Evolutionary conservation across 2,888 invertebrate genomes (phyloP), one percentile per base, ranked within the genome.

Genomic region (Cataglyphis rosenhaueri): DNA sequence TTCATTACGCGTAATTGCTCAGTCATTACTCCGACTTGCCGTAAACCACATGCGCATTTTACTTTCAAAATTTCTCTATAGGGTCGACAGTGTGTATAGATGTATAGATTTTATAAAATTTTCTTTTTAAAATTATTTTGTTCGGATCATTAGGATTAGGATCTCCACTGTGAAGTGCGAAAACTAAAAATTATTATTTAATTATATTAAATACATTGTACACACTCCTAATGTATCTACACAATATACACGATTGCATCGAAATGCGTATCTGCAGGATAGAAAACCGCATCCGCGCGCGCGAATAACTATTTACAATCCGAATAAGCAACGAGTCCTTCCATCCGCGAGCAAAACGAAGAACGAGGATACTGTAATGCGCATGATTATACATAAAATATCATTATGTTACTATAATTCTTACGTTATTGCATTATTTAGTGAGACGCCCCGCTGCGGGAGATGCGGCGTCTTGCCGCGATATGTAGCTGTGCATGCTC

Each of bases 361-460:
- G 70, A 48, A 66, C 61, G 38, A 61, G 21, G 55, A 66, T 21
- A 71, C 85, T 84, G 85, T 82, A 86, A 86, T 84, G 86, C 85
- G 85, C 87, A 91, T 92, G 93, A 94, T 94, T 94, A 93, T 92
- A 92, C 93, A 93, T 93, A 93, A 94, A 93, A 92, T 93, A 93
- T 93, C 93, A 93, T 93, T 92, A 93, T 92, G 91, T 93, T 92
- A 92, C 93, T 92, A 92, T 94, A 94, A 93, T 93, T 94, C 93
- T 93, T 92, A 86, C 88, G 92, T 94, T 94, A 94, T 94, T 94
- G 93, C 93, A 92, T 94, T 94, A 94, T 94, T 94, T 94, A 94
- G 93, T 92, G 83, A 82, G 92, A 91, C 91, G 68, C 91, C 94
- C 93, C 87, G 92, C 92, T 90, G 94, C 52, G 93, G 82, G 71